phyloP scores from a whole-genome alignment of 2,888 invertebrate species.

The Trimorus sp. region DNA sequence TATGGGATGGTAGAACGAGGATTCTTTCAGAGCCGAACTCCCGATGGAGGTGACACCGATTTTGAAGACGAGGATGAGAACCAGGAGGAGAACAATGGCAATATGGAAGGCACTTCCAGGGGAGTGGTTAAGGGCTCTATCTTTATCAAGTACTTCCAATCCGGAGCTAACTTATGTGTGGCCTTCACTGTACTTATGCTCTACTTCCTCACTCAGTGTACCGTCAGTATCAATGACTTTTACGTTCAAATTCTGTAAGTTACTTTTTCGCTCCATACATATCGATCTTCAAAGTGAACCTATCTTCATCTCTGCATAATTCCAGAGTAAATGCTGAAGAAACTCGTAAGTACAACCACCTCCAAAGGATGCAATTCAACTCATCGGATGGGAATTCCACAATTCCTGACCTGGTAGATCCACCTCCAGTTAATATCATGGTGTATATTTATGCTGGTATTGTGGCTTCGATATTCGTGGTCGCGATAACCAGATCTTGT shows the following conservation, averaged over 20 bases:
- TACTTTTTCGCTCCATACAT: no score
- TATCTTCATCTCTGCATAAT: constrained; percentile 79
- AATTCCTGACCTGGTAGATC: constrained; percentile 8
- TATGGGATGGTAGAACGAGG: no score
- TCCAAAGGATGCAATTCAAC: constrained; percentile 23
- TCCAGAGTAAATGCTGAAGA: constrained; percentile 85
- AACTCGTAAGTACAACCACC: constrained; percentile 58
- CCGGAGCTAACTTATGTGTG: constrained; percentile 83
- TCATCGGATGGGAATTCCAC: constrained; percentile 50
- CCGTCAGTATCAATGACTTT: constrained; percentile 87
- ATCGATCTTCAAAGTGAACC: no score
- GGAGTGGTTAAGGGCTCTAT: constrained; percentile 81
- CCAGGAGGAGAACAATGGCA: constrained; percentile 71
- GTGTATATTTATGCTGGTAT: constrained; percentile 85
- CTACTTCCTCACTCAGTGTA: constrained; percentile 84
- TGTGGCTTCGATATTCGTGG: constrained; percentile 79
- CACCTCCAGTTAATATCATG: constrained; percentile 75
- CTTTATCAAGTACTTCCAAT: constrained; percentile 82
- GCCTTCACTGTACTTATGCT: constrained; percentile 81
- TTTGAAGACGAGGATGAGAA: constrained; percentile 74
- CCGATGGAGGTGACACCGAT: constrained; percentile 71
- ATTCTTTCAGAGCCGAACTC: constrained; percentile 75
- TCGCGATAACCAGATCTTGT: constrained; percentile 81
- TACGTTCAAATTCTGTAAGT: constrained; percentile 83
- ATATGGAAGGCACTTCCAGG: constrained; percentile 81